These are phyloP conservation scores for Bubo scandiacus DNA, from an alignment of 2,113 vertebrate genomes.

Conservation along the genomic window DNA sequence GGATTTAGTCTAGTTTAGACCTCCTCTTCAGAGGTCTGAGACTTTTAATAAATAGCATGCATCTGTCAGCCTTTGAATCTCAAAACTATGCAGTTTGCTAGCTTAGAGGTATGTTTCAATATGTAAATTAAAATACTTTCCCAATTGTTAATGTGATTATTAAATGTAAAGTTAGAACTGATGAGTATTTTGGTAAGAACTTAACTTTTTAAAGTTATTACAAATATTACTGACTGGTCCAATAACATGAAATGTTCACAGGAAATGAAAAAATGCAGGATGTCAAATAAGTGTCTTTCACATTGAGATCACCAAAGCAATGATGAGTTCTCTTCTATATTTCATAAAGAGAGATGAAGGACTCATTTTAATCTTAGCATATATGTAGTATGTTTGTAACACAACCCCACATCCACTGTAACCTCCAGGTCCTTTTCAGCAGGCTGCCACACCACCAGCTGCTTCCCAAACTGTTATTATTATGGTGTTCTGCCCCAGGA, in stretches of 20 bases:
- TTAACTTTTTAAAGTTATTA: neutral
- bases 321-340: neutral
- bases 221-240: neutral
- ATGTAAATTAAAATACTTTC: neutral
- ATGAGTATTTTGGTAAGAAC: neutral
- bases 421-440: neutral
- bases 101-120: neutral
- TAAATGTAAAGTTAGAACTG: neutral
- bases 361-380: neutral
- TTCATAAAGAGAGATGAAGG: neutral
- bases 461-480: neutral
- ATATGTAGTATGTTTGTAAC: too few species aligned
- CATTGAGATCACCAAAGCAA: neutral
- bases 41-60: neutral
- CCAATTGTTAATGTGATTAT: neutral
- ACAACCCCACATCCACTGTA: neutral
- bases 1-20: neutral
- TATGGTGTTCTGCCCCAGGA: neutral
- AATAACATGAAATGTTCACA: neutral
- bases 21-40: neutral
- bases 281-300: neutral
- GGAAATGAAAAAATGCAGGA: neutral
- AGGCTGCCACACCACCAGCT: neutral
- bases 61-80: neutral
- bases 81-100: neutral